Evolutionary conservation across 2,113 vertebrate genomes (phyloP), one percentile per base, ranked within the genome.

Genomic region (Phrynocephalus versicolor): DNA sequence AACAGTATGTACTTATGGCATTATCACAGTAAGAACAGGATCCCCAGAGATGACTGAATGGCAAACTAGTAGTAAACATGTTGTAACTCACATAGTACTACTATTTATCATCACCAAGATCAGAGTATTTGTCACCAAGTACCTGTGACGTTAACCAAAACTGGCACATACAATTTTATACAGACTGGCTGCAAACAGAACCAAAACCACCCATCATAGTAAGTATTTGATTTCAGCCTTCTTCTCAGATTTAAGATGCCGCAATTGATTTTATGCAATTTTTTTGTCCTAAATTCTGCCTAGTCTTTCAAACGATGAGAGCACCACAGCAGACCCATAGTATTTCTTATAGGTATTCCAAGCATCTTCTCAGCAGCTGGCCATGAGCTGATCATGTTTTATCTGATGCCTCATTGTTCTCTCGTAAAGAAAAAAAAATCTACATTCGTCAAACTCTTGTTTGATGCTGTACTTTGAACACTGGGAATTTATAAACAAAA

Each of bases 331-430:
- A 13, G 55, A 0, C 14, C 62, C 35, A 9, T 81, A n/a, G 70
- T 33, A 51, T 91, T 90, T 83, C 33, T 79, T 90, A 76, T 25
- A 86, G 82, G 60, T 69, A 90, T 45, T 84, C n/a, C 21, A 4
- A 88, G 45, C 45, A 83, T 87, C 77, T 58, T 89, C 39, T 33
- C 81, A 85, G 65, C 85, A 91, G 87, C 88, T 64, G 86, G 58
- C 79, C 30, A 55, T 0, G 74, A 84, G 82, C 58, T 81, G 74
- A 64, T 81, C 77, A 23, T 39, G 72, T 65, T 15, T 1, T 9
- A 57, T 92, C 89, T 91, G 89, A 89, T 9, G 89, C 89, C 67
- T 87, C 64, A 84, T 80, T 94, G 92, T 93, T 93, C 83, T 84
- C 86, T 60, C 39, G 64, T 1, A 86, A 71, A 87, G 91, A 87